Base-by-base conservation (phyloP, 23 tunicate species). In the Trididemnum clinides region DNA sequence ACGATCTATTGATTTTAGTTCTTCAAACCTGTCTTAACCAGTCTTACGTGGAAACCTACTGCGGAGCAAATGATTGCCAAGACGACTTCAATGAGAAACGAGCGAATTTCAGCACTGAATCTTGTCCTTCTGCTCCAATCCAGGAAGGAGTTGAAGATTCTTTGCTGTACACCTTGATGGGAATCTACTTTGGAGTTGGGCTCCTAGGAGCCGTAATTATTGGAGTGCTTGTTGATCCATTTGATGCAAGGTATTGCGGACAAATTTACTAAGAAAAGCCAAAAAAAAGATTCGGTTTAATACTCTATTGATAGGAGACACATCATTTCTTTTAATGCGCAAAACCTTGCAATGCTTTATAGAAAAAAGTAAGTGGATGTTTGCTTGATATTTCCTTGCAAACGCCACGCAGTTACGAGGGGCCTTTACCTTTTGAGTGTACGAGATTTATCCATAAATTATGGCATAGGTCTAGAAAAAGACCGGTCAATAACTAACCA, bases 21-120 rank as follows among this genome's bases (percentile, higher is more conserved):
- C 88, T 92, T 78, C 97, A 92, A 33, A 70, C 49, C 29, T 88
- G 91, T 57, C 78, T 64, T 50, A 84, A 85, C 77, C 77, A 73
- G 33, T 33, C 84, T 21, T 72, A 64, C 69, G 89, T 94, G 26
- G 87, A 86, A 57, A 31, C 36, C 0, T 85, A 65, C 62, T 94
- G 98, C 59, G 98, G 98, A 18, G 85, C 82, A 1, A 82, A 51
- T 80, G 94, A 94, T 76, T 94, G 98, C 57, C 98, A 77, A 62
- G 86, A 66, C 21, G 94, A 78, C 64, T 35, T 87, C 1, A 34
- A 50, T 58, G 81, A 23, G 1, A 73, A 80, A 3, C 31, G 85
- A 77, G 0, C 22, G 37, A 34, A 2, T 38, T 83, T 23, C 72
- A 89, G 66, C 85, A 34, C 62, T 39, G 22, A 49, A 15, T 79